Evolutionary conservation across 1,140 invertebrate genomes (phyloP).

Genomic region (Olivierus martensii): DNA sequence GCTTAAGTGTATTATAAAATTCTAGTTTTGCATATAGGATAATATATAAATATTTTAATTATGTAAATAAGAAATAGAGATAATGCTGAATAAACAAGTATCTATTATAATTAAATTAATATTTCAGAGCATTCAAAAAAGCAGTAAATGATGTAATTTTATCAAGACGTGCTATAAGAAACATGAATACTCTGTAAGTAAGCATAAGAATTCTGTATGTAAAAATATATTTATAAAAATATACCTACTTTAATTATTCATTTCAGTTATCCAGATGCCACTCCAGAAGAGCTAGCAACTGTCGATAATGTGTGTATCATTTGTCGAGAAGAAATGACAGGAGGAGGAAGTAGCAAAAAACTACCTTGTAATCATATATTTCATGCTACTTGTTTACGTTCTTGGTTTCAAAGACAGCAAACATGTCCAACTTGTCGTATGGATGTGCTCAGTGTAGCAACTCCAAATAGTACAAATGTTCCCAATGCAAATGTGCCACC

Average conservation of each 20-base stretch:
- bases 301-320: conserved; percentile 99
- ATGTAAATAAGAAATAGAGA: too few species aligned
- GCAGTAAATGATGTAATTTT: conserved; percentile 95
- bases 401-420: conserved; percentile 99
- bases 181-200: conserved; percentile 86
- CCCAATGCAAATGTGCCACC: conserved; percentile 5
- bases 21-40: too few species aligned
- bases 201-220: not conserved
- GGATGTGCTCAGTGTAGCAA: conserved; percentile 69
- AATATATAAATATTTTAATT: too few species aligned
- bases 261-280: conserved; percentile 73
- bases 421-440: conserved; percentile 97
- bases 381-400: conserved; percentile 92
- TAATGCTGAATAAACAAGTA: too few species aligned
- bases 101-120: too few species aligned
- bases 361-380: conserved; percentile 99
- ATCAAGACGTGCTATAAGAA: conserved; percentile 88
- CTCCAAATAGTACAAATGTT: conserved; percentile 1
- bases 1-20: too few species aligned
- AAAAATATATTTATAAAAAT: not conserved
- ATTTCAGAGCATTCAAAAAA: conserved; percentile 85
- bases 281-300: conserved; percentile 76
- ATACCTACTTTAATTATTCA: not conserved
- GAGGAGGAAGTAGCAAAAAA: conserved; percentile 67
- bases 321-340: conserved; percentile 64